Conservation (phyloP, 2,113 vertebrate species). For the Saiga tatarica region DNA sequence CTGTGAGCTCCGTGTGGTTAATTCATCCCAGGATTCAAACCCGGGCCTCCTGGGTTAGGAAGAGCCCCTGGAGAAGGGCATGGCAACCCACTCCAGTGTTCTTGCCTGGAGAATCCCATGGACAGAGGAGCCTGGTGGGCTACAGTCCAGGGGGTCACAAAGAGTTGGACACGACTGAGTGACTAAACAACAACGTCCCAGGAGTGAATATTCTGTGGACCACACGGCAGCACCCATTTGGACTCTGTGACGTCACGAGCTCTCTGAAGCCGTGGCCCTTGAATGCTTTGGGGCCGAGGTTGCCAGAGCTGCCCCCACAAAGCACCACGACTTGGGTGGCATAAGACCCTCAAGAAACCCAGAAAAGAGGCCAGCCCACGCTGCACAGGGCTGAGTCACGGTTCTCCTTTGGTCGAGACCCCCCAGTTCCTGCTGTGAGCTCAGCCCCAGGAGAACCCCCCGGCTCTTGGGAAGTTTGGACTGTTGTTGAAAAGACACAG, state of each 20-base stretch:
- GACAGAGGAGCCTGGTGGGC: not conserved
- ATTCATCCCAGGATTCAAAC: not conserved
- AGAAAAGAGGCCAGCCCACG: no score
- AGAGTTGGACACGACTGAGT: fast-evolving
- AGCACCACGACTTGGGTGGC: no score
- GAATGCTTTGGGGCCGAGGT: not conserved
- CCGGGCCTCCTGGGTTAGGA: not conserved
- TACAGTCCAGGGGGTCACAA: not conserved
- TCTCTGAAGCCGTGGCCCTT: fast-evolving
- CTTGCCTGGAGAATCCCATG: not conserved
- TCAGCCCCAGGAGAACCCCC: fast-evolving
- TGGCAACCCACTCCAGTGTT: not conserved
- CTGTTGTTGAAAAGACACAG: fast-evolving
- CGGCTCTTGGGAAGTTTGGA: fast-evolving
- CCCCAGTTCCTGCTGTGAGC: fast-evolving
- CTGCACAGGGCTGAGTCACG: fast-evolving
- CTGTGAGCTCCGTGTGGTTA: not conserved
- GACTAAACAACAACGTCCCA: fast-evolving
- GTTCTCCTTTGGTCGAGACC: not conserved
- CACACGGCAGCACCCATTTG: fast-evolving
- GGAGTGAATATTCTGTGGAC: not conserved
- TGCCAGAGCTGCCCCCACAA: no score
- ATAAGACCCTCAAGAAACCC: not conserved
- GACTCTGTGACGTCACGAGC: fast-evolving
- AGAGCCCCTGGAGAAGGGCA: not conserved